These are phyloP conservation scores for Sinocyclocheilus rhinocerous DNA, from an alignment of 2,113 vertebrate species.

Conservation along the genomic window DNA sequence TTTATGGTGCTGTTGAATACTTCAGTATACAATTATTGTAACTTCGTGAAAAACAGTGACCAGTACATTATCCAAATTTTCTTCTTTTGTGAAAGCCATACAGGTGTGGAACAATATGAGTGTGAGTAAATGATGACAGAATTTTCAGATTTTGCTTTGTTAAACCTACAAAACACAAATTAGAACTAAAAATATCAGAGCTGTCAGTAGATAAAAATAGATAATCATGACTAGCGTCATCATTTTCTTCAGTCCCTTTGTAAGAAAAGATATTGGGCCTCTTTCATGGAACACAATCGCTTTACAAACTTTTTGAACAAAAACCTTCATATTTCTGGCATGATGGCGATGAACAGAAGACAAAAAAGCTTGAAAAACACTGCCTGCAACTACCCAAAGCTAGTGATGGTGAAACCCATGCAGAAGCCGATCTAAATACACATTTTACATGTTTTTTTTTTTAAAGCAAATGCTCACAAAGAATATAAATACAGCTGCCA, in stretches of 20 bases:
- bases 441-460: not conserved
- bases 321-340: not conserved
- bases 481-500: not conserved
- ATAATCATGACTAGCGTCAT: not conserved
- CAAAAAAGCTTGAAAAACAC: not conserved
- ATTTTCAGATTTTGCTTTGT: slow-evolving; percentile 5
- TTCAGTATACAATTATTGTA: not conserved
- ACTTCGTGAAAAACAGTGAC: not conserved
- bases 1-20: not conserved
- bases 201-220: slow-evolving; percentile 16
- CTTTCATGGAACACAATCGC: not conserved
- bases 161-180: slow-evolving; percentile 17
- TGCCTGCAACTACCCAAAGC: not conserved
- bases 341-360: not conserved
- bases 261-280: not conserved
- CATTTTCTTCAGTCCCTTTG: slow-evolving; percentile 6
- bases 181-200: slow-evolving; percentile 18
- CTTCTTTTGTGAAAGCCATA: not conserved
- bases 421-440: not conserved
- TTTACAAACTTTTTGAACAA: not conserved
- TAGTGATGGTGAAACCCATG: not conserved
- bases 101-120: not conserved
- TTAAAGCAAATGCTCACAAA: not conserved
- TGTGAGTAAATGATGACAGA: not conserved
- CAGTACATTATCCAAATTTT: not conserved